Percentiles rank a stretch among this genome's conserved stretches.
phyloP scores from a whole-genome alignment of 2,888 invertebrate genomes.

The Prosopocoilus inquinatus region DNA sequence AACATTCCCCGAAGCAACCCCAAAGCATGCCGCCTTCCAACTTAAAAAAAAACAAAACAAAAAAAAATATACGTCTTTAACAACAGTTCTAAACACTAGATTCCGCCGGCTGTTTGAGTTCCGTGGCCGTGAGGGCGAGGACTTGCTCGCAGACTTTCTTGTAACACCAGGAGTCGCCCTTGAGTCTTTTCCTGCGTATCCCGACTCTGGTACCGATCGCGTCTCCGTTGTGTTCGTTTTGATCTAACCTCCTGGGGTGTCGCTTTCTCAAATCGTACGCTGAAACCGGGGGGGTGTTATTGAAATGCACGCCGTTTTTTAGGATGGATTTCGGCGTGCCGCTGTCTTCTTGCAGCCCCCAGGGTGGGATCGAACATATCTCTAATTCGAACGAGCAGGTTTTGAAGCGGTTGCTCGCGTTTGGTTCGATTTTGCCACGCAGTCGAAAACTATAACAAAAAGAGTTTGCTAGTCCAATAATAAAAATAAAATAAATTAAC shows the following conservation, averaged over 20 bases:
- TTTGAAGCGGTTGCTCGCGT: slow-evolving; percentile 35
- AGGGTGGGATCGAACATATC: slow-evolving; percentile 56
- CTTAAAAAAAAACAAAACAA: background rate
- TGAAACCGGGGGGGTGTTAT: background rate
- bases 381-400: slow-evolving; percentile 70
- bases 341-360: slow-evolving; percentile 34
- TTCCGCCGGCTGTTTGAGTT: slow-evolving; percentile 24
- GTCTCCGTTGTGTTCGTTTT: background rate
- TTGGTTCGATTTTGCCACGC: slow-evolving; percentile 62
- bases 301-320: slow-evolving; percentile 28
- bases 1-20: too few species aligned
- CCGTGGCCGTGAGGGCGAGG: slow-evolving; percentile 50
- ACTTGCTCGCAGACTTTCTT: slow-evolving; percentile 76
- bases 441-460: slow-evolving; percentile 58
- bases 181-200: slow-evolving; percentile 69
- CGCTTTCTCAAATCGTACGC: background rate
- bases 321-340: slow-evolving; percentile 34
- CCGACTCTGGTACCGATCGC: slow-evolving; percentile 53
- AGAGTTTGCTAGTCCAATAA: too few species aligned
- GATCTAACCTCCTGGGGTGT: background rate
- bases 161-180: slow-evolving; percentile 79
- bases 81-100: slow-evolving; percentile 18
- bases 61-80: background rate
- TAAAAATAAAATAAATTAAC: too few species aligned
- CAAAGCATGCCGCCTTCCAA: too few species aligned